Evolutionary conservation across 92 coral and sea anemone genomes (phyloP).

Genomic region (Parazoanthus swiftii): DNA sequence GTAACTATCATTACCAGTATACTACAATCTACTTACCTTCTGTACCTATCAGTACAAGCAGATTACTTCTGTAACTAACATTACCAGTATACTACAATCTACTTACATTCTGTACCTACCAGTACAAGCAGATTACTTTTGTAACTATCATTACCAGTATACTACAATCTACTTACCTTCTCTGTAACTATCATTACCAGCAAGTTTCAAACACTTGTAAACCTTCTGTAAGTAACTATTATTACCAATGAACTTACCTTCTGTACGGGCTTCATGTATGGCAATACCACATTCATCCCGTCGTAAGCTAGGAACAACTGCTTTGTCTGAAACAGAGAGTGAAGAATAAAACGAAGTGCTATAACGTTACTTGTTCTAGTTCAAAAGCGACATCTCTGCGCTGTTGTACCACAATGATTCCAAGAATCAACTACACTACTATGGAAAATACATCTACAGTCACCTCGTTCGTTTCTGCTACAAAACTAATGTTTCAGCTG

Average conservation of each 20-base stretch:
- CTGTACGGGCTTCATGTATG: conserved; percentile 88
- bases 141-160: neutral
- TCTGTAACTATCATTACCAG: neutral
- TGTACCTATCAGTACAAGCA: neutral
- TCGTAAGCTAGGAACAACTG: conserved; percentile 89
- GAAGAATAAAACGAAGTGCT: neutral
- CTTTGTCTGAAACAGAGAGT: conserved; percentile 65
- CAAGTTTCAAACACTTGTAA: neutral
- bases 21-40: neutral
- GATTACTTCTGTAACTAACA: neutral
- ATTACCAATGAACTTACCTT: conserved; percentile 55
- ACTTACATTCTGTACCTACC: neutral
- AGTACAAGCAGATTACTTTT: no score
- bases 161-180: neutral
- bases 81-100: neutral
- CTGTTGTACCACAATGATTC: neutral
- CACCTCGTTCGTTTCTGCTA: neutral
- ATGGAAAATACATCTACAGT: neutral
- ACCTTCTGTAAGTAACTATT: neutral
- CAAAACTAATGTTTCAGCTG: neutral
- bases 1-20: neutral
- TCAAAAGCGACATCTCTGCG: no score
- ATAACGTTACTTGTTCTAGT: neutral
- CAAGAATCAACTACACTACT: neutral
- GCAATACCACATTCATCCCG: conserved; percentile 79